Base-by-base conservation (phyloP, 2,797 vertebrate genomes). In the Carapus acus region DNA sequence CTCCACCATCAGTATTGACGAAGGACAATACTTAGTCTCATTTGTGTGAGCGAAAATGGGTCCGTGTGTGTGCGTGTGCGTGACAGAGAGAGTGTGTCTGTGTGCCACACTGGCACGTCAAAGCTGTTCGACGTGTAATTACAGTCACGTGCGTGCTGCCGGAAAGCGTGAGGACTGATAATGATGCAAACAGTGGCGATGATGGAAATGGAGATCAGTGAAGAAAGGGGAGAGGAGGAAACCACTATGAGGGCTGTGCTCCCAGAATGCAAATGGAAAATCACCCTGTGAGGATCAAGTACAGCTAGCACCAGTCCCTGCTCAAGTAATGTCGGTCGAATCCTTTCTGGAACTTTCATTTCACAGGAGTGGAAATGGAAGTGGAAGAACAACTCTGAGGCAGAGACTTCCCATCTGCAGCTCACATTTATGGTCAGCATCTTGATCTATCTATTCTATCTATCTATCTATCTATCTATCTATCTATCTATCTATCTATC, bases 1-100 rank as follows among this genome's bases (percentile, higher is more conserved):
- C 51, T 43, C 39, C 47, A 50, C 60, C 59, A 53, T 68, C 68
- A 70, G 66, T 65, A 65, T 66, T 59, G 55, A 72, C 43, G 21
- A 4, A 63, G 58, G 60, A 53, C 2, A 34, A 63, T 54, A 58
- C 45, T 63, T 9, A 48, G 55, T 21, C 54, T 24, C n/a, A n/a
- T n/a, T n/a, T n/a, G n/a, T n/a, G n/a, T n/a, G n/a, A n/a, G n/a
- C n/a, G n/a, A n/a, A n/a, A n/a, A n/a, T n/a, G n/a, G 15, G 47
- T 49, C 37, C 23, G 19, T 43, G 12, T 34, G 17, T 41, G 9
- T 5, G 29, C 1, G 36, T 18, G 36, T 39, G 22, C 47, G 51
- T 37, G 45, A 47, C 2, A 2, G 15, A 31, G 42, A 43, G 44
- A 3, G 54, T 9, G n/a, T n/a, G n/a, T 43, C 19, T 62, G 13